phyloP scores from a whole-genome alignment of 2,113 vertebrate species.

The Physeter macrocephalus region DNA sequence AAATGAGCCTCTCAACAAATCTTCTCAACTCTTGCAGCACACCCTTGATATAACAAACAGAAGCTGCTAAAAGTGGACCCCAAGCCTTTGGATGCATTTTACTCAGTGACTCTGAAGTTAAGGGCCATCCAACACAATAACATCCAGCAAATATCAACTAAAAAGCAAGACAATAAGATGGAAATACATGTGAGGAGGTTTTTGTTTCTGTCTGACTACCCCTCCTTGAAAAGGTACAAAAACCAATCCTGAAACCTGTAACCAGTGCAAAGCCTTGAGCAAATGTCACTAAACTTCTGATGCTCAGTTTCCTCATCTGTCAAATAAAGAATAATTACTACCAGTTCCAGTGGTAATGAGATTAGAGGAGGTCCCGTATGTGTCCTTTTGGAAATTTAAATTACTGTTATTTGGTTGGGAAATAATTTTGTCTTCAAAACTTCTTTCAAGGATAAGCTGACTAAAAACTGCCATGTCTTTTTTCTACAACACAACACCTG shows the following conservation, averaged over 20 bases:
- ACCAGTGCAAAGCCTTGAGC: not conserved
- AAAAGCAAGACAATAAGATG: not conserved
- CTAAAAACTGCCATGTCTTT: not conserved
- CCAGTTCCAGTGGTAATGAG: not conserved
- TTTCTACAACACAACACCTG: not conserved
- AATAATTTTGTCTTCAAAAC: not conserved
- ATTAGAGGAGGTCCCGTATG: not conserved
- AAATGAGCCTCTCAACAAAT: not conserved
- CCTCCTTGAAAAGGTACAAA: not conserved
- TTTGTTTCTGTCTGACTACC: not conserved
- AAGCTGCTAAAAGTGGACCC: not conserved
- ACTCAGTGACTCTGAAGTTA: not conserved
- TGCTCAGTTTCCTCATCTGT: not conserved
- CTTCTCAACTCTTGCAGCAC: not conserved
- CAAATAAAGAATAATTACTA: not conserved
- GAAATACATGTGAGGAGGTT: not conserved
- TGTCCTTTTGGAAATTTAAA: not conserved
- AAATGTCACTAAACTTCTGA: not conserved
- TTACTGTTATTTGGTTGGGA: not conserved
- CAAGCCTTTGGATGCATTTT: not conserved
- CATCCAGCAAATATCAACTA: not conserved
- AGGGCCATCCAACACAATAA: not conserved
- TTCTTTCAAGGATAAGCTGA: not conserved
- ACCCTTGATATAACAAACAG: not conserved
- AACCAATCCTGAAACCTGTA: not conserved